Conservation (phyloP, 1,140 invertebrate species). For the Tetraneura akinire region DNA sequence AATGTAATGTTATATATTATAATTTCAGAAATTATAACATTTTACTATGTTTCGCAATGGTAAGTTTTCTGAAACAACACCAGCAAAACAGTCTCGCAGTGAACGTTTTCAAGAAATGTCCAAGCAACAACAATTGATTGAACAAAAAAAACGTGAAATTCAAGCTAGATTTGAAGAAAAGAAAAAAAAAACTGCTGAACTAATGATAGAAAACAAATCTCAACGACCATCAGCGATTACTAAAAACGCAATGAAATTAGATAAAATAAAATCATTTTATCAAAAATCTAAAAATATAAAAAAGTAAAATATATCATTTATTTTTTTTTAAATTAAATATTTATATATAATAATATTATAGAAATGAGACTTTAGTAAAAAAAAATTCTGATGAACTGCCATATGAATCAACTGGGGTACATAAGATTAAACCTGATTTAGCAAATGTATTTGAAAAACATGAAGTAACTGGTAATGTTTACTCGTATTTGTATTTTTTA, state of each 20-base stretch:
- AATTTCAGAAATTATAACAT: background rate
- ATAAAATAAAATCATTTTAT: conserved; percentile 48
- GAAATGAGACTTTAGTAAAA: conserved; percentile 11
- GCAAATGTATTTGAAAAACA: conserved; percentile 15
- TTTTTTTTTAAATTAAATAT: background rate
- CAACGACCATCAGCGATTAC: conserved; percentile 17
- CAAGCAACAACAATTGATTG: conserved; percentile 78
- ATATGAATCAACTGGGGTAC: conserved; percentile 38
- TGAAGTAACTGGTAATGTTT: conserved; percentile 10
- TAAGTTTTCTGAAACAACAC: conserved; percentile 50
- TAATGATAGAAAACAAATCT: conserved; percentile 55
- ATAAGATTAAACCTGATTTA: conserved; percentile 30
- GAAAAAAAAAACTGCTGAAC: conserved; percentile 64
- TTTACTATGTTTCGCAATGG: conserved; percentile 47
- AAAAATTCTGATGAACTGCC: conserved; percentile 26
- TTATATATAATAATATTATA: background rate
- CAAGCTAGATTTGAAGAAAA: conserved; percentile 67
- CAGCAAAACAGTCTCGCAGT: conserved; percentile 49
- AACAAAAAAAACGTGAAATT: conserved; percentile 76
- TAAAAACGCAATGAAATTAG: conserved; percentile 44
- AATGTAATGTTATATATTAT: background rate
- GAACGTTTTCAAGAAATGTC: conserved; percentile 75
- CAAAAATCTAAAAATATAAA: conserved; percentile 23
- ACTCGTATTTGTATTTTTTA: no score
- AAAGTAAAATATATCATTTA: conserved; percentile 14